Conservation (phyloP, 2,797 vertebrate genomes). For the Chiloscyllium punctatum region DNA sequence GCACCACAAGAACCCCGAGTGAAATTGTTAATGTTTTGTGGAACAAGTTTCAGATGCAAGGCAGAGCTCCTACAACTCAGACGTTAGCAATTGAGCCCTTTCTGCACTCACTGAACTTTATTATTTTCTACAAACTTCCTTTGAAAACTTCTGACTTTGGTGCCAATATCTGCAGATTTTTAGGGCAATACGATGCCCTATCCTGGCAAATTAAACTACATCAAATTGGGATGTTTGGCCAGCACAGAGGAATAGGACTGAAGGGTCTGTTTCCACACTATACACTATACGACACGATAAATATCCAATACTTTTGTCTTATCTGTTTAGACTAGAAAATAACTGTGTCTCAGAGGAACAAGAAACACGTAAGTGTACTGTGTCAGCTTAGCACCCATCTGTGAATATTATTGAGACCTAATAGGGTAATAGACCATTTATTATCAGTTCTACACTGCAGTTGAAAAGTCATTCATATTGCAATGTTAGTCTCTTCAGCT, state of each 20-base stretch:
- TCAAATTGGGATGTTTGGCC: too few relatives aligned
- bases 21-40: background rate
- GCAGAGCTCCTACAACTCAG: background rate
- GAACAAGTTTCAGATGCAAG: background rate
- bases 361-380: background rate
- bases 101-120: background rate
- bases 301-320: background rate
- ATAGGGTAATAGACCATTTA: slow-evolving; percentile 13
- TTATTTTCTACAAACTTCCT: background rate
- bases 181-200: background rate
- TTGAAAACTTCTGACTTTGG: background rate
- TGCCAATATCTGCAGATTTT: slow-evolving; percentile 2
- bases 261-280: too few relatives aligned
- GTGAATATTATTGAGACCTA: background rate
- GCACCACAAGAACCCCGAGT: background rate
- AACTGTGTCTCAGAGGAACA: slow-evolving; percentile 16
- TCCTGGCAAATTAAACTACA: too few relatives aligned
- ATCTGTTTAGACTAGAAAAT: slow-evolving; percentile 13
- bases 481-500: background rate
- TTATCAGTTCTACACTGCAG: background rate
- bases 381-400: background rate
- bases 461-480: background rate
- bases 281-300: too few relatives aligned
- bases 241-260: too few relatives aligned
- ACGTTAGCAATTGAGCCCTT: background rate